Base-by-base conservation (phyloP, 2,888 invertebrate species). In the Sinelater perroti region DNA sequence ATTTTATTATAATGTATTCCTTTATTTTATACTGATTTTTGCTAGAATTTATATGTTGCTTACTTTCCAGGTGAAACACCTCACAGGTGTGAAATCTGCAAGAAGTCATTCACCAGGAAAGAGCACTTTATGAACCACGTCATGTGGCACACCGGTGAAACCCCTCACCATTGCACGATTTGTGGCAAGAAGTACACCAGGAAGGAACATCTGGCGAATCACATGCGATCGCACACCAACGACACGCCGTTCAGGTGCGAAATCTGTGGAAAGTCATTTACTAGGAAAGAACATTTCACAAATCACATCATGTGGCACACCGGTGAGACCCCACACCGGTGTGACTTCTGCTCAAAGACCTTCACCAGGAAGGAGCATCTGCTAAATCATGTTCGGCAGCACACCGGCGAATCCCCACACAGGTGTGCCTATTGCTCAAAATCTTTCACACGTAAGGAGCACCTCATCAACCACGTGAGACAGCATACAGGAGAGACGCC, bases 281-380 rank as follows among this genome's bases (percentile, higher is more conserved):
- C 91, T 60, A 84, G 92, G 75, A 93, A 92, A 82, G 93, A 93
- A 81, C 92, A 93, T 80, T 91, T 91, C 82, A 90, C 89, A 85
- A 91, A 91, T 82, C 91, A 92, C 81, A 91, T 92, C 78, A 83
- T 92, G 85, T 91, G 91, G 91, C 91, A 92, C 78, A 91, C 91
- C 1, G 85, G 89, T 36, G 90, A 89, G 75, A 89, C 89, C 1
- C 89, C 89, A 13, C 89, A 89, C 74, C 85, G 89, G 36, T 90
- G 90, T 73, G 89, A 89, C 74, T 89, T 89, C 78, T 90, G 90
- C 74, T 88, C 89, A 14, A 89, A 90, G 76, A 89, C 89, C 3
- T 90, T 90, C 75, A 89, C 89, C 0, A 83, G 89, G 64, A 89
- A 90, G 74, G 89, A 90, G 75, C 89, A 90, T 75, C 79, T 90